A percentile compares a stretch with the other conserved stretches of the same genome.
These are phyloP conservation scores for Odontocolon sp. DNA, from an alignment of 2,888 invertebrate genomes.

Conservation along the genomic window DNA sequence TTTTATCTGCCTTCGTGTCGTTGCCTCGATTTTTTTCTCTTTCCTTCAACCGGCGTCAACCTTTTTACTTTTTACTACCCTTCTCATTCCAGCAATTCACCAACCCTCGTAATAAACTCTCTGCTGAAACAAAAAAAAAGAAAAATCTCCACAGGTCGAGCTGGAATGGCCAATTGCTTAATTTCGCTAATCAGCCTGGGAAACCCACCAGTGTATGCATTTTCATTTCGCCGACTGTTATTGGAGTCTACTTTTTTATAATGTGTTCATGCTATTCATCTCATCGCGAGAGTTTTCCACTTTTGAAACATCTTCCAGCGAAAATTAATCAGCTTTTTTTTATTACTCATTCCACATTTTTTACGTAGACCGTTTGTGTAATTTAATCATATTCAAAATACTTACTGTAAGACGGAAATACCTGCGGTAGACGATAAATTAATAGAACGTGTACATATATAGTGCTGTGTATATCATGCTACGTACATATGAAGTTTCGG, in stretches of 20 bases:
- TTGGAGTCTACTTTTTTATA: no score
- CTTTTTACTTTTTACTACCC: conserved; percentile 4
- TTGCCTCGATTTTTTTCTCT: conserved; percentile 13
- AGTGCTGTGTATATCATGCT: neutral
- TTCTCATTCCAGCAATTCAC: neutral
- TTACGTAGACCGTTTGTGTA: no score
- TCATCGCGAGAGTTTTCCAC: no score
- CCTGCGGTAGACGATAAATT: neutral
- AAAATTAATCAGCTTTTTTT: neutral
- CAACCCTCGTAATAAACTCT: neutral
- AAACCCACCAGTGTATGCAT: conserved; percentile 10
- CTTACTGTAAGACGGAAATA: no score
- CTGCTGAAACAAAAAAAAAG: neutral
- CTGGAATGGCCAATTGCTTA: conserved; percentile 32
- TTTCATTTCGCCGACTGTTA: conserved; percentile 2
- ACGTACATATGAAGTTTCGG: neutral
- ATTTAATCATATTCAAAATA: no score
- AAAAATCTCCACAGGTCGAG: conserved; percentile 23
- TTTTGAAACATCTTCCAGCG: no score
- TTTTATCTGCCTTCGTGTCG: neutral
- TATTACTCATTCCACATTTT: no score
- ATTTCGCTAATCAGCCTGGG: conserved; percentile 32
- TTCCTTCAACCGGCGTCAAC: neutral
- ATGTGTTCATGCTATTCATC: no score
- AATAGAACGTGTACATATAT: neutral